phyloP scores from a whole-genome alignment of 1,140 invertebrate genomes.

The Contarinia nasturtii region DNA sequence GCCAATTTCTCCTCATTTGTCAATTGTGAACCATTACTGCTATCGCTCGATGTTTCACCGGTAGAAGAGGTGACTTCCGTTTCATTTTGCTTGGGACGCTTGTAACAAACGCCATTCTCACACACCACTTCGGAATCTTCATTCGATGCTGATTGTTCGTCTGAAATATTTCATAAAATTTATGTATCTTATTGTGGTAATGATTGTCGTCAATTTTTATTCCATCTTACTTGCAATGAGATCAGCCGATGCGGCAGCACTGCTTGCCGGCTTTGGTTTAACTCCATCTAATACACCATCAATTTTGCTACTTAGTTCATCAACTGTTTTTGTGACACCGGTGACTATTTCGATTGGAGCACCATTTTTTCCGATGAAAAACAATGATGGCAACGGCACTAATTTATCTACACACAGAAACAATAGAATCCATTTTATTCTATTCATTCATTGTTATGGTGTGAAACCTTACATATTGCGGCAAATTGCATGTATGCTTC shows the following conservation, averaged over 20 bases:
- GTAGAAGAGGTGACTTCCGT: constrained; percentile 2
- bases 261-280: constrained; percentile 10
- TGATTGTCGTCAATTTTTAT: too few relatives aligned
- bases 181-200: too few relatives aligned
- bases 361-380: constrained; percentile 65
- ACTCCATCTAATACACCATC: constrained; percentile 22
- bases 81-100: constrained; percentile 3
- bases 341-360: constrained; percentile 55
- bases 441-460: constrained; percentile 14
- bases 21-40: not conserved
- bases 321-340: constrained; percentile 26
- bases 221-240: not conserved
- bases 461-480: constrained; percentile 54
- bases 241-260: constrained; percentile 10
- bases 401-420: constrained; percentile 44
- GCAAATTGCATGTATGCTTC: constrained; percentile 59
- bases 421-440: not conserved
- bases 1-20: constrained; percentile 20
- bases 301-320: constrained; percentile 30
- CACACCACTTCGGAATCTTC: constrained; percentile 24
- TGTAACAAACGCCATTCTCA: constrained; percentile 24
- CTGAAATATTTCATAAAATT: too few relatives aligned
- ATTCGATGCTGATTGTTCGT: constrained; percentile 4
- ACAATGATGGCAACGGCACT: constrained; percentile 63
- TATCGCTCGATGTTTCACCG: not conserved